Conservation (phyloP, 2,113 vertebrate genomes). For the Festucalex cinctus region DNA sequence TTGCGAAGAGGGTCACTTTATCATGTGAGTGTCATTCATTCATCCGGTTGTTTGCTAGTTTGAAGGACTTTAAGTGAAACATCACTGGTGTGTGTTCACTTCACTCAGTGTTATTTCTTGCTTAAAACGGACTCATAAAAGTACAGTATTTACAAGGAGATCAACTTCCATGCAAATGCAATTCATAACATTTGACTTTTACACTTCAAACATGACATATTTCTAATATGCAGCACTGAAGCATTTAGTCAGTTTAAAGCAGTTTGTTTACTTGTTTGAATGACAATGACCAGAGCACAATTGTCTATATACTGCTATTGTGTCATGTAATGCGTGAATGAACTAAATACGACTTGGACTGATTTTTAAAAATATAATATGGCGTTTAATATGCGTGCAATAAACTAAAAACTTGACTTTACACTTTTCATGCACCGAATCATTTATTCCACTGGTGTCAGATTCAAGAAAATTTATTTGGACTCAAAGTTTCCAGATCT, state of each 20-base stretch:
- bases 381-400: not conserved
- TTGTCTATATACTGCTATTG: not conserved
- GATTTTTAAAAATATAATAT: not conserved
- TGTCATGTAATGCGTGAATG: constrained; percentile 1
- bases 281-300: not conserved
- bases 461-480: not conserved
- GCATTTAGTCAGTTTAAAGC: not conserved
- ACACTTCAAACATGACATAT: not conserved
- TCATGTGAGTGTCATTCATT: not conserved
- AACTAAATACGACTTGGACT: not conserved
- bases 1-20: constrained; percentile 9
- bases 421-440: not conserved
- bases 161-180: not conserved
- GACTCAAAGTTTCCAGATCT: too few relatives aligned
- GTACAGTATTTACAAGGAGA: not conserved
- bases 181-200: not conserved
- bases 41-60: constrained; percentile 10
- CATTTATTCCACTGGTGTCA: not conserved
- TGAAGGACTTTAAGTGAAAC: constrained; percentile 13
- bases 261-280: constrained; percentile 26
- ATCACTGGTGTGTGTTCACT: not conserved
- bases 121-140: not conserved
- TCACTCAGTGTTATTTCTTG: not conserved
- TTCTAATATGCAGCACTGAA: not conserved
- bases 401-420: constrained; percentile 12